phyloP scores from a whole-genome alignment of 2,797 vertebrate genomes.

The Myioborus melanocephalus region DNA sequence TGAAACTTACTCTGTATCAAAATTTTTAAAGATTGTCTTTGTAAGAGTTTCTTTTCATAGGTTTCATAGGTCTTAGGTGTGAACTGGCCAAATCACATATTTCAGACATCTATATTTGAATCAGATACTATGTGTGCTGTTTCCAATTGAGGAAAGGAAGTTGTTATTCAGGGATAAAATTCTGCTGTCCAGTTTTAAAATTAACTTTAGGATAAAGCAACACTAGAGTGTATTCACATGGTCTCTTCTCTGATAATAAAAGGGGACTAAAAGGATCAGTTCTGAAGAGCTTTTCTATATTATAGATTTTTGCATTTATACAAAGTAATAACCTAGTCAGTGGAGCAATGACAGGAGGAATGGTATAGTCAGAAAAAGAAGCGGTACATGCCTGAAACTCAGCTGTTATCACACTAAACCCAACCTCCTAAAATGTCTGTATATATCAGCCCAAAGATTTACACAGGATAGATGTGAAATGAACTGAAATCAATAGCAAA shows the following conservation, averaged over 20 bases:
- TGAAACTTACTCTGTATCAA: neutral
- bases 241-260: neutral
- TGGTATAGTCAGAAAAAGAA: neutral
- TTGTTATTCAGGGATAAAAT: neutral
- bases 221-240: neutral
- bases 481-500: neutral
- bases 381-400: neutral
- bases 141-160: neutral
- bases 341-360: neutral
- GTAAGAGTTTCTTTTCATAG: neutral
- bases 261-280: rapidly evolving
- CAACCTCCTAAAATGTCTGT: neutral
- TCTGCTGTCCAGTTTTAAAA: neutral
- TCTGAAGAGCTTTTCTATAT: neutral
- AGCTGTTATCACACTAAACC: neutral
- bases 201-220: neutral
- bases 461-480: neutral
- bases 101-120: neutral
- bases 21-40: neutral
- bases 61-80: neutral
- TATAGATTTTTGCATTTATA: neutral
- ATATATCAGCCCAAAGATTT: neutral
- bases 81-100: neutral
- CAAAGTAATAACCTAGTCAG: neutral
- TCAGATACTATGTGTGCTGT: neutral